Percentiles rank a stretch among this genome's conserved stretches.
Conservation (phyloP, 2,888 invertebrate genomes). For the Drosophila emarginata region DNA sequence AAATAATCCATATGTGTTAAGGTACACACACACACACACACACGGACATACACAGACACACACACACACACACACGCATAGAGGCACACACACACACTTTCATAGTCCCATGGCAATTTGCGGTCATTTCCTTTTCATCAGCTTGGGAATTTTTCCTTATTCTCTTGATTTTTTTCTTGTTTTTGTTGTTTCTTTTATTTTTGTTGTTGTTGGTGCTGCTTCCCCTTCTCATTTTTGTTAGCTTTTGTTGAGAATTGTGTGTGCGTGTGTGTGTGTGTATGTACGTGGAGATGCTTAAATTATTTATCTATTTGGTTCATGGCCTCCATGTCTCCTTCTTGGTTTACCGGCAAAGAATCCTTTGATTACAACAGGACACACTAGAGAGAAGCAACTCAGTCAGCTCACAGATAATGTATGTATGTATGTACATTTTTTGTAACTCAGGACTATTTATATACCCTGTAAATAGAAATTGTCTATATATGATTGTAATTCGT, state of each 20-base stretch:
- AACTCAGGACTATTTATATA: conserved; percentile 28
- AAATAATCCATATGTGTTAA: conserved; percentile 52
- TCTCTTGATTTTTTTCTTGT: conserved; percentile 27
- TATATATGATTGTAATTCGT: too few species aligned
- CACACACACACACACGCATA: conserved; percentile 12
- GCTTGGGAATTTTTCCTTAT: conserved; percentile 57
- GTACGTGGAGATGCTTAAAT: conserved; percentile 67
- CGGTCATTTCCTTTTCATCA: conserved; percentile 78
- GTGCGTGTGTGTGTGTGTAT: conserved; percentile 33
- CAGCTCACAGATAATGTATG: conserved; percentile 51
- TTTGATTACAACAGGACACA: conserved; percentile 42
- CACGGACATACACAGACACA: conserved; percentile 15
- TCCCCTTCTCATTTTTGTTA: conserved; percentile 8
- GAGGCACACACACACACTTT: conserved; percentile 25
- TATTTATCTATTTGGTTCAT: conserved; percentile 19
- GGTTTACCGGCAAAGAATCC: conserved; percentile 35
- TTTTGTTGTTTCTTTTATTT: neutral
- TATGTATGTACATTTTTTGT: too few species aligned
- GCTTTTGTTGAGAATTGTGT: conserved; percentile 36
- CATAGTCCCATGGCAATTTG: conserved; percentile 64
- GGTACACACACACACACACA: conserved; percentile 8
- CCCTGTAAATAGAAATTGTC: neutral
- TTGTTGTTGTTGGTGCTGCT: neutral
- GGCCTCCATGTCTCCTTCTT: neutral
- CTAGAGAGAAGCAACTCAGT: conserved; percentile 4